Evolutionary conservation across 1,140 invertebrate species (phyloP).

Genomic region (Neodiprion fabricii): DNA sequence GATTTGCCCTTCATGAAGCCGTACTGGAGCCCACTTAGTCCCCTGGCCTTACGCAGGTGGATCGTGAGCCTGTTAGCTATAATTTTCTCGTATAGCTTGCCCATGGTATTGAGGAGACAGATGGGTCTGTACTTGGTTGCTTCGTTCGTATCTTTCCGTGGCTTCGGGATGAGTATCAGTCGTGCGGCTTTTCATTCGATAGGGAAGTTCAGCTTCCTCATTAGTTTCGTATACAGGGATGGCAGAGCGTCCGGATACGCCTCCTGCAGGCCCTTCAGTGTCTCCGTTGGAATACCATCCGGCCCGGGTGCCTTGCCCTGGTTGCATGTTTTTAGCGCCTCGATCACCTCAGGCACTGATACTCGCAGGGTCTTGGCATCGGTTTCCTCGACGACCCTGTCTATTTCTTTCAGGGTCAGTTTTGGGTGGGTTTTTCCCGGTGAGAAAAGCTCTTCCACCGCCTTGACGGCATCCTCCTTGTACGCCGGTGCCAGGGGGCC

Average conservation of each 20-base stretch:
- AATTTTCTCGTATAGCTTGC: no score
- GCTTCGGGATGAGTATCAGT: constrained; percentile 28
- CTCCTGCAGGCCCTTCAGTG: constrained; percentile 16
- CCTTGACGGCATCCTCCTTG: neutral
- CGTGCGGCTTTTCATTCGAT: constrained; percentile 26
- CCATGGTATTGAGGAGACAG: no score
- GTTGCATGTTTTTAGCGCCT: constrained; percentile 13
- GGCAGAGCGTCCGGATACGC: constrained; percentile 10
- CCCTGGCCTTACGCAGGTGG: no score
- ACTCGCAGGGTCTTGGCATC: neutral
- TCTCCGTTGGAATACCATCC: constrained; percentile 25
- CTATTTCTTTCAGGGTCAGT: neutral
- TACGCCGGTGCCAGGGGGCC: no score
- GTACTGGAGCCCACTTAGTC: no score
- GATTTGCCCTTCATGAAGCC: no score
- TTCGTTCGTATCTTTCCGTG: constrained; percentile 13
- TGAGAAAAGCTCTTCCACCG: constrained; percentile 14
- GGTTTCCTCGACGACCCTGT: constrained; percentile 10
- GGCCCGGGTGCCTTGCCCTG: constrained; percentile 30
- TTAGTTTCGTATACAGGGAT: constrained; percentile 25
- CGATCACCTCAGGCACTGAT: constrained; percentile 20
- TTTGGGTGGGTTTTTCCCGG: constrained; percentile 1
- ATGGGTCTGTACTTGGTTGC: constrained; percentile 28
- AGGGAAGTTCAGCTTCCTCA: constrained; percentile 22
- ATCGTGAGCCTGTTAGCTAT: no score